These are phyloP conservation scores for Latrodectus elegans DNA, from an alignment of 2,888 invertebrate species.

Conservation along the genomic window DNA sequence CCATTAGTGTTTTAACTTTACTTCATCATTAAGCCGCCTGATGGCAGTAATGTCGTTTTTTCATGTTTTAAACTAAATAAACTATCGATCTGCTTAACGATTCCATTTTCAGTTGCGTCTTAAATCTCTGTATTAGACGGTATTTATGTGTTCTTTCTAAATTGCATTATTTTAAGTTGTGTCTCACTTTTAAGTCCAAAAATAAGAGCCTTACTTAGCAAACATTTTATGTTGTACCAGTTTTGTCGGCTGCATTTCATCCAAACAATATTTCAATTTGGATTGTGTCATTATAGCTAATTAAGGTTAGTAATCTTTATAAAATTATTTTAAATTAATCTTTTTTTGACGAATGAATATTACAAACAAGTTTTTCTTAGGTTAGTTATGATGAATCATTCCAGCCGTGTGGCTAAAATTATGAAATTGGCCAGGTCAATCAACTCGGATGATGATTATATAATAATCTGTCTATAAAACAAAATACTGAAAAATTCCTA, in stretches of 20 bases:
- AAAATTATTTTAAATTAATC: background rate
- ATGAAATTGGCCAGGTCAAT: too few relatives aligned
- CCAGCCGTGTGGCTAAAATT: too few relatives aligned
- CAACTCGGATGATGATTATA: too few relatives aligned
- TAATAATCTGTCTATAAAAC: too few relatives aligned
- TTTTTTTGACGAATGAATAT: too few relatives aligned
- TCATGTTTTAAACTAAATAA: background rate
- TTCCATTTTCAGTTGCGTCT: background rate
- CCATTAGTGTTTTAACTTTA: background rate
- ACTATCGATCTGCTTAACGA: background rate
- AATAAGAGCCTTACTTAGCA: too few relatives aligned
- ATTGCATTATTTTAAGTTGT: background rate
- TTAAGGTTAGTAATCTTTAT: background rate
- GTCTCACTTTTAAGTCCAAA: background rate
- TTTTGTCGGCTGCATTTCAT: background rate
- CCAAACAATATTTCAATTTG: background rate
- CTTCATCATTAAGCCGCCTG: background rate
- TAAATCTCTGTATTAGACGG: background rate
- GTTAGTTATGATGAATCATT: too few relatives aligned
- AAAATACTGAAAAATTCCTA: too few relatives aligned
- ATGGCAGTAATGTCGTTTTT: background rate
- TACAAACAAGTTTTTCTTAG: too few relatives aligned
- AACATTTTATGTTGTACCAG: background rate
- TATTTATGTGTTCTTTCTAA: background rate
- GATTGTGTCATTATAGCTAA: background rate